A percentile compares a stretch with the other conserved stretches of the same genome.
Evolutionary conservation across 2,888 invertebrate species (phyloP).

Genomic region (Chrysina gloriosa): DNA sequence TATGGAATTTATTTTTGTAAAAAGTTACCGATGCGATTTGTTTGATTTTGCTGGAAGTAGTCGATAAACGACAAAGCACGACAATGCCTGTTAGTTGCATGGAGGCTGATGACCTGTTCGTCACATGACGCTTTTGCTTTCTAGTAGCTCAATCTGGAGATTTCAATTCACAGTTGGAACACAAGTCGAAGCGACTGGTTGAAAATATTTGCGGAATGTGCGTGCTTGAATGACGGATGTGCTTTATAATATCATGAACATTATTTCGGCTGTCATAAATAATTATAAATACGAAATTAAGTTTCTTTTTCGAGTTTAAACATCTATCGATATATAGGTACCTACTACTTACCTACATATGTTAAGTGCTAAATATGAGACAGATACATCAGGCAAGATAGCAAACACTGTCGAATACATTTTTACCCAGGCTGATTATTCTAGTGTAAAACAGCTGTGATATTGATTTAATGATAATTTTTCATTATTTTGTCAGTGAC

Average conservation of each 20-base stretch:
- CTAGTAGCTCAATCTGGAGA: constrained; percentile 46
- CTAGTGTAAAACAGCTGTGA: constrained; percentile 42
- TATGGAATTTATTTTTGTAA: too few relatives aligned
- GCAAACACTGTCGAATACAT: constrained; percentile 30
- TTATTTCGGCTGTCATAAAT: constrained; percentile 3
- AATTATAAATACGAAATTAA: neutral
- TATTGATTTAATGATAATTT: too few relatives aligned
- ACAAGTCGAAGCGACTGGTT: constrained; percentile 39
- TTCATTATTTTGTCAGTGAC: too few relatives aligned
- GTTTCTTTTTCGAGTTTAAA: constrained; percentile 11
- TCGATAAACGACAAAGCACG: neutral
- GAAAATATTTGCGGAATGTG: constrained; percentile 36
- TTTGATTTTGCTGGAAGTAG: neutral
- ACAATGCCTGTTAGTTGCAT: neutral
- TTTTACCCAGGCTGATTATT: constrained; percentile 47
- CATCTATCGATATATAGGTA: too few relatives aligned
- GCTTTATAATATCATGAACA: constrained; percentile 39
- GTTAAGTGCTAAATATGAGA: constrained; percentile 45
- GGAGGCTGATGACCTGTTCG: constrained; percentile 18
- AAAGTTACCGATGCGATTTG: too few relatives aligned
- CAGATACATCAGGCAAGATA: constrained; percentile 48
- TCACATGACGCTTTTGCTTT: constrained; percentile 49
- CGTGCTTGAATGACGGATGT: constrained; percentile 43
- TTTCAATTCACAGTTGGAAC: constrained; percentile 46
- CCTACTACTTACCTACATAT: too few relatives aligned